Conservation (phyloP, 2,888 invertebrate genomes). For the Punctoribates punctum region DNA sequence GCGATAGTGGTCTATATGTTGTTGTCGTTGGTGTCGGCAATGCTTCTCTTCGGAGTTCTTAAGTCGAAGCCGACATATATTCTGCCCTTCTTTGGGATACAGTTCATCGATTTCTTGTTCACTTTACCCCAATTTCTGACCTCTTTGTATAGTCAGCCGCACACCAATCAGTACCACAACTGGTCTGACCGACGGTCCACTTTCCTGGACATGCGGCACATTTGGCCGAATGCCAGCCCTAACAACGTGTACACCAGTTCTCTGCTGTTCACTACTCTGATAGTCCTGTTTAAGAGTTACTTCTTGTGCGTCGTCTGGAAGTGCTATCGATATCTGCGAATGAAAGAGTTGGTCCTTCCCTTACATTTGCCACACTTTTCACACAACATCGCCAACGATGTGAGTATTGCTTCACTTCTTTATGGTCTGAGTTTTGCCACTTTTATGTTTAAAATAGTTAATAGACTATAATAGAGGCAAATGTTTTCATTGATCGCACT, state of each 20-base stretch:
- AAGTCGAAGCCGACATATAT: constrained; percentile 43
- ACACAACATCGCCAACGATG: constrained; percentile 17
- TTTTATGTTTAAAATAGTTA: too few relatives aligned
- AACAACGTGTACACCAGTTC: constrained; percentile 39
- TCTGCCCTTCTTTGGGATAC: constrained; percentile 45
- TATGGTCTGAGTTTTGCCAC: too few relatives aligned
- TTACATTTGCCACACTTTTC: constrained; percentile 31
- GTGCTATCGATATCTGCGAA: constrained; percentile 44
- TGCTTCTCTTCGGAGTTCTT: constrained; percentile 43
- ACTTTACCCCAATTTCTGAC: constrained; percentile 44
- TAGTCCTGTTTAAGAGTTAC: constrained; percentile 43
- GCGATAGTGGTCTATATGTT: constrained; percentile 38
- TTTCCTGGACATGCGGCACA: constrained; percentile 24
- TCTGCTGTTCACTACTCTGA: constrained; percentile 36
- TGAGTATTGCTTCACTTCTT: not conserved
- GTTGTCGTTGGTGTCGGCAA: constrained; percentile 42
- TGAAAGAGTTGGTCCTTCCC: constrained; percentile 43
- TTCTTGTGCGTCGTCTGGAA: constrained; percentile 45
- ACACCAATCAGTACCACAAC: constrained; percentile 20
- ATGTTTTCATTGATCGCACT: not conserved
- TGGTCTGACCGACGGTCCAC: constrained; percentile 3
- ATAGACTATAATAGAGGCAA: not conserved
- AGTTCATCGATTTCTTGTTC: constrained; percentile 44
- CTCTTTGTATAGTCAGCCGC: constrained; percentile 40
- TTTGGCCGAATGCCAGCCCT: constrained; percentile 37